Evolutionary conservation across 64 coral and sea anemone genomes (phyloP), one percentile per base, ranked within the genome.

Genomic region (Montipora efflorescens): DNA sequence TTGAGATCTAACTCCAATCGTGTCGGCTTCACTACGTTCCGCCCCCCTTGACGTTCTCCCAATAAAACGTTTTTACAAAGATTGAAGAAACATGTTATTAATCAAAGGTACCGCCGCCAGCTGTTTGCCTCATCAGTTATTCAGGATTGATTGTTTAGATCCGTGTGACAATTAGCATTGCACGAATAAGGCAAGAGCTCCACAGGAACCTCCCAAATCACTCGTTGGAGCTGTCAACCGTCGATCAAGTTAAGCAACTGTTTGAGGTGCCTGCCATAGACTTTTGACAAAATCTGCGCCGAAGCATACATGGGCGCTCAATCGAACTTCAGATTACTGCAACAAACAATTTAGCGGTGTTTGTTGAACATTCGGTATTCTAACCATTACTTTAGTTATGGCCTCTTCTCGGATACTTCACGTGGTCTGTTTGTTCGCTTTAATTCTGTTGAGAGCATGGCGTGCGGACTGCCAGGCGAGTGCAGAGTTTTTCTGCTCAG

Each of bases 151-250:
- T 90, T 90, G 93, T 94, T 59, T 55, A 9, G 55, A 95, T 95
- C 90, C 74, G 85, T 77, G 90, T 19, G 48, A 59, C 77, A 90
- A 95, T 95, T 86, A 95, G 28, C 57, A 57, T 88, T 76, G 82
- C 21, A 89, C 88, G 93, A 95, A 90, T 95, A 94, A 85, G 93
- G 93, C 13, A 90, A 90, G 80, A 80, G 88, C 68, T 58, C 88
- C 71, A 50, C 88, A 82, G 82, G 36, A 49, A 86, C 82, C 62
- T 64, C 82, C 59, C 83, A 23, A 20, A 36, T 23, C 3, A 43
- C 59, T 79, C 61, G 9, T 59, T 11, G 36, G 47, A 67, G 59
- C 79, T 95, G 88, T 90, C 79, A 95, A 73, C 66, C 77, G 70
- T 78, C 45, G 47, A 49, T 78, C 76, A 78, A 49, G 8, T 6